Base-by-base conservation (phyloP, 2,113 vertebrate genomes). In the Ictalurus punctatus region DNA sequence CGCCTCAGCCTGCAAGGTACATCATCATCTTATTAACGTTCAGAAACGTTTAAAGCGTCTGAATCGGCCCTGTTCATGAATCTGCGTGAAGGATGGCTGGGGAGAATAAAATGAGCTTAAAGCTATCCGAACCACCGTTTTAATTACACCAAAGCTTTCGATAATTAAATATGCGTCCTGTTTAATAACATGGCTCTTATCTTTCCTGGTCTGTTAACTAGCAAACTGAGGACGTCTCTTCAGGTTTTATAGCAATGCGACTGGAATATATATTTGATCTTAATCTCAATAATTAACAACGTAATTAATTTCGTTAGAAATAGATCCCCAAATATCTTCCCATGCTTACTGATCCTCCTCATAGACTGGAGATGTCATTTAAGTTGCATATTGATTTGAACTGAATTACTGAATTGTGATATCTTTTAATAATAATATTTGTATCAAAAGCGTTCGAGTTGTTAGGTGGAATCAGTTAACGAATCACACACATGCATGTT, bases 1-100 rank as follows among this genome's bases (percentile, higher is more conserved):
- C 85, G 92, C 93, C 52, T 71, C 96, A 90, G 96, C 95, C 0
- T 97, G 96, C 94, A 96, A 97, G 96, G 97, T 97, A 95, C 37
- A 9, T n/a, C 27, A 37, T 54, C 2, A 48, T 40, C 44, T 44
- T 27, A 0, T n/a, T 52, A 80, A 10, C 37, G 13, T 30, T n/a
- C 1, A 21, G 16, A 63, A 86, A 25, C 13, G 58, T 59, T 7
- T 59, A 44, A 59, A 78, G 5, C 5, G 34, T 13, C 27, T 63
- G 25, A 78, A 27, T 78, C 85, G 12, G 27, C 74, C 17, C 16
- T 65, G 27, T 30, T 65, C 25, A 7, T 1, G 52, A 81, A 81
- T 34, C 27, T 12, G 48, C 27, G 37, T 54, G 59, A 67, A 54
- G 52, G 44, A 37, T 3, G n/a, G 44, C 79, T 54, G 27, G 19